Conservation (phyloP, 1,140 invertebrate species). For the Odontomachus brunneus region DNA sequence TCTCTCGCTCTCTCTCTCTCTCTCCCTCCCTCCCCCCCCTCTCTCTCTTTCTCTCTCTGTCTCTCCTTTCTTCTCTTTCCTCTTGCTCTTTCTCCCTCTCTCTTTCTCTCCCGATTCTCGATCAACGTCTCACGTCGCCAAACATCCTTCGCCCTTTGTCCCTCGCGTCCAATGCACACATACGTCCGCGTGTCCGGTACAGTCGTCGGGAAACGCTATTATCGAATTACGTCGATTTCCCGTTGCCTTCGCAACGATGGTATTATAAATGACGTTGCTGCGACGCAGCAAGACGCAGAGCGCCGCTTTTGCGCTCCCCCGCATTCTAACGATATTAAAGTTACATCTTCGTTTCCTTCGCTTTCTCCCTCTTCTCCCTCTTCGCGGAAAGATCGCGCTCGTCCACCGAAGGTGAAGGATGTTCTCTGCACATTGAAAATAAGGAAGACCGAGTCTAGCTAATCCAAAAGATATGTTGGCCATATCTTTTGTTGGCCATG, state of each 20-base stretch:
- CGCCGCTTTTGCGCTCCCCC: slow-evolving; percentile 7
- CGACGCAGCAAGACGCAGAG: neutral
- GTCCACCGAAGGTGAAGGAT: neutral
- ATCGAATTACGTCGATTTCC: slow-evolving; percentile 48
- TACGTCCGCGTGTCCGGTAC: neutral
- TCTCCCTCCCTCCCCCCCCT: too few species aligned
- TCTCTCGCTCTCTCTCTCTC: slow-evolving; percentile 53
- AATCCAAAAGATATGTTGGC: too few species aligned
- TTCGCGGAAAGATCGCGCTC: neutral
- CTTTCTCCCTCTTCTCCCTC: too few species aligned
- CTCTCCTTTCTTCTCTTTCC: too few species aligned
- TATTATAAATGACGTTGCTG: slow-evolving; percentile 3
- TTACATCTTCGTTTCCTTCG: neutral
- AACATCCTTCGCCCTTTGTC: slow-evolving; percentile 14
- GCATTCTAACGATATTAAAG: slow-evolving; percentile 37
- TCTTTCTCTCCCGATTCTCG: slow-evolving; percentile 20
- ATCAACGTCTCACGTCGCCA: slow-evolving; percentile 33
- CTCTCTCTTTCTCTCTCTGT: slow-evolving; percentile 51
- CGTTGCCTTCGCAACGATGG: neutral
- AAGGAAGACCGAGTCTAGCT: too few species aligned
- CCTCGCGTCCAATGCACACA: neutral
- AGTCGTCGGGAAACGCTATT: slow-evolving; percentile 11
- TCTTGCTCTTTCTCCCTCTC: slow-evolving; percentile 3
- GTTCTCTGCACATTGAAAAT: neutral
- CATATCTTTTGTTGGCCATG: too few species aligned